Base-by-base conservation (phyloP, 1,140 invertebrate species). In the Solenopsis invicta region DNA sequence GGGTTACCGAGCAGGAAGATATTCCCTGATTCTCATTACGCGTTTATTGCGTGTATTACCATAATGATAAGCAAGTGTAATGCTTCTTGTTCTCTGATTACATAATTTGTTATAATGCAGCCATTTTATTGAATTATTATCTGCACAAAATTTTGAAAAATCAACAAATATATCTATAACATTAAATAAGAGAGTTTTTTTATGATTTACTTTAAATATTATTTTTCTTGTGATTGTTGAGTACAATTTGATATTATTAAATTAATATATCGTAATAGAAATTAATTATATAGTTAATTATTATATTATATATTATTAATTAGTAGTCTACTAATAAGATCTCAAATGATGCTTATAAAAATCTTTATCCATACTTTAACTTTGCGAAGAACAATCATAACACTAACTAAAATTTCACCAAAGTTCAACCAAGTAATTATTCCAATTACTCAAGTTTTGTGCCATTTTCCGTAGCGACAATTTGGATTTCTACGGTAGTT, bases 361-460 rank as follows among this genome's bases (percentile, higher is more conserved):
- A 5, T 16, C 45, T 62, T 61, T 48, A 45, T 56, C 21, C 10
- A 18, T 69, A n/a, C 0, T 37, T 6, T 24, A 74, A 75, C 54
- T 82, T 84, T 1, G 10, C 24, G 10, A 37, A 71, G 24, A 24
- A 75, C 18, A 74, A 74, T 82, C 24, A 24, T 13, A 84, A 82
- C 69, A 82, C n/a, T 45, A 21, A 75, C 24, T 84, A 56, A 74
- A 82, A 84, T 61, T 84, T 37, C 12, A 24, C 61, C 41, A 12
- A 75, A 84, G 69, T 84, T 75, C n/a, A 56, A 71, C 24, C 21
- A 84, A 59, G 69, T 82, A 84, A 84, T 84, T 84, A 84, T 61
- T 34, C 41, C 41, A 50, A 84, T 84, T 84, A 61, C 69, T 84
- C 45, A 61, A 84, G 54, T 74, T 61, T 84, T n/a, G 54, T 61